phyloP scores from a whole-genome alignment of 1,140 invertebrate species.

The Dreissena rostriformis region DNA sequence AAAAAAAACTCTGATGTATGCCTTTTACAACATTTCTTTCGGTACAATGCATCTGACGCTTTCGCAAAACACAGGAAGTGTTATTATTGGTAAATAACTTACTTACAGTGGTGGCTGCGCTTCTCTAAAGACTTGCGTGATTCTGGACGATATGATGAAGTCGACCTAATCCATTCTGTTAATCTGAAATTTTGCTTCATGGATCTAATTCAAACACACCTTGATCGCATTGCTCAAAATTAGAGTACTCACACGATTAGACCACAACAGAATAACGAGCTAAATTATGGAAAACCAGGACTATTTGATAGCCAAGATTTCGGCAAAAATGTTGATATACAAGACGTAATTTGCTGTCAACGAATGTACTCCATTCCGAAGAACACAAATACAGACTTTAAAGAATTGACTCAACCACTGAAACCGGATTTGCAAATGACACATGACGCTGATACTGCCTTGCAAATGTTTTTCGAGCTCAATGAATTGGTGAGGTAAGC shows the following conservation, averaged over 20 bases:
- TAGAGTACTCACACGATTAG: conserved; percentile 19
- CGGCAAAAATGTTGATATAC: conserved; percentile 3
- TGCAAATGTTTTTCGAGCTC: conserved; percentile 13
- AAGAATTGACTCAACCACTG: conserved; percentile 13
- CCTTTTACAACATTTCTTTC: neutral
- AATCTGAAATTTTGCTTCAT: conserved; percentile 26
- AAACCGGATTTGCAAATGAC: conserved; percentile 39
- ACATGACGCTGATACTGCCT: conserved; percentile 7
- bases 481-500: too few relatives aligned
- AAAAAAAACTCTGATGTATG: neutral
- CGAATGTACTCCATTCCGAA: conserved; percentile 1
- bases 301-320: conserved; percentile 6
- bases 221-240: conserved; percentile 35
- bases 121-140: conserved; percentile 16
- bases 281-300: conserved; percentile 22
- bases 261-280: conserved; percentile 9
- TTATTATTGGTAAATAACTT: conserved; percentile 10
- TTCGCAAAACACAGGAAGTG: conserved; percentile 9
- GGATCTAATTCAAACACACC: conserved; percentile 1
- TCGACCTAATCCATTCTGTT: neutral
- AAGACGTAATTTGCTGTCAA: conserved; percentile 15
- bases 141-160: neutral
- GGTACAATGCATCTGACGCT: neutral
- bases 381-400: conserved; percentile 15
- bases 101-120: conserved; percentile 22